Evolutionary conservation across 2,113 vertebrate genomes (phyloP), one percentile per base, ranked within the genome.

Genomic region (Propithecus coquereli): DNA sequence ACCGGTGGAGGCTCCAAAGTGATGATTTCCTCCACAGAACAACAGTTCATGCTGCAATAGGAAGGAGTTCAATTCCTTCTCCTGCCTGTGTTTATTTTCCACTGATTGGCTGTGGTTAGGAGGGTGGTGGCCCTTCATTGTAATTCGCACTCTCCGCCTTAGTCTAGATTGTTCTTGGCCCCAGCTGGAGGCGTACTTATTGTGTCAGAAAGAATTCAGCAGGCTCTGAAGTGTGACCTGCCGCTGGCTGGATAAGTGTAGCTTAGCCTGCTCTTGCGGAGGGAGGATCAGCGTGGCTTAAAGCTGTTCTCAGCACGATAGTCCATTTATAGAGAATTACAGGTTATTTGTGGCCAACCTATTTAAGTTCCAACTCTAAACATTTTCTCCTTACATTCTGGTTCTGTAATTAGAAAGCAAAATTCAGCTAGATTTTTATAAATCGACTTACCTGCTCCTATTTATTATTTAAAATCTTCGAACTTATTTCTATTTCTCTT

Each of bases 371-470:
- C 45, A 86, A 63, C 50, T 57, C 86, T 91, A 85, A 94, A 65
- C 32, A 50, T 65, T 70, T 87, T 91, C 45, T 65, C 66, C 73
- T 74, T 96, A 79, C 95, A 17, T 79, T 37, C 76, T 94, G n/a
- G 27, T n/a, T 86, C 77, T 89, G 17, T 76, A 93, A 93, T 77
- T 86, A 91, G 52, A 79, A 96, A 94, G n/a, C n/a, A 87, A 91
- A 84, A 76, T 85, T 76, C 59, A 57, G 7, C 34, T 63, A 68
- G 22, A 59, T n/a, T 87, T 95, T 83, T 32, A 70, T n/a, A 77
- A 84, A 68, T 87, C 47, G 47, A 77, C 40, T 96, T 96, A 91
- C 54, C 34, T 91, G 9, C 5, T 40, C 5, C 43, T 76, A 59
- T 47, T 90, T 87, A n/a, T 87, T 45, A 17, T 81, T 87, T 50